Evolutionary conservation across 2,113 vertebrate genomes (phyloP), one percentile per base, ranked within the genome.

Genomic region (Petromus typicus): DNA sequence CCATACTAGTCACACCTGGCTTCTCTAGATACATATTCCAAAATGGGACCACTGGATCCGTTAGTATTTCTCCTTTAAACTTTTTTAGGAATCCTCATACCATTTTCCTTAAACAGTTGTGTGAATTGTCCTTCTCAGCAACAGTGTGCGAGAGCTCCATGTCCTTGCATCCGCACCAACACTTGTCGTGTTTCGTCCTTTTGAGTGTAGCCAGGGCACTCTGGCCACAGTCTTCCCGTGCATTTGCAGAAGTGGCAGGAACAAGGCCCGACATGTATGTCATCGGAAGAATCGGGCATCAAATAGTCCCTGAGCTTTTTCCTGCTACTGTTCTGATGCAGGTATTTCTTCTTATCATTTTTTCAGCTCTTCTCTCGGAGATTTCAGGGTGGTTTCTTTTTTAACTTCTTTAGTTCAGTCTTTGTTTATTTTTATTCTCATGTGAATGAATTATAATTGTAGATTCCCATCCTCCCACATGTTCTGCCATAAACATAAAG

Each of bases 371-470:
- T 81, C 89, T 56, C 78, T 92, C 89, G 32, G 84, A 89, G 79
- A 66, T 89, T 76, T 64, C n/a, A 8, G 48, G 7, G 14, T 17
- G 5, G 20, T 92, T 88, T 94, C 14, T 54, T 95, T 78, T 96
- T 96, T 78, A 87, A 90, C 51, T 94, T 89, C 40, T 91, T 85
- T 86, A 84, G 48, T 85, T 92, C 34, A 73, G 43, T 95, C 76
- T 32, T 93, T 82, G 63, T 81, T 96, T 90, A 91, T 95, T 94
- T 88, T 86, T 95, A 69, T 91, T 61, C 59, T 78, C 34, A 69
- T 48, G 37, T 51, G 59, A 94, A 84, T 95, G 78, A 83, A 94
- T 95, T 95, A 84, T 86, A 90, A 87, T 94, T 94, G 56, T 96
- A 83, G 73, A 91, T 89, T 95, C 63, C 54, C 25, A 95, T 43